Evolutionary conservation across 2,113 vertebrate genomes (phyloP), one percentile per base, ranked within the genome.

Genomic region (Polypterus senegalus): DNA sequence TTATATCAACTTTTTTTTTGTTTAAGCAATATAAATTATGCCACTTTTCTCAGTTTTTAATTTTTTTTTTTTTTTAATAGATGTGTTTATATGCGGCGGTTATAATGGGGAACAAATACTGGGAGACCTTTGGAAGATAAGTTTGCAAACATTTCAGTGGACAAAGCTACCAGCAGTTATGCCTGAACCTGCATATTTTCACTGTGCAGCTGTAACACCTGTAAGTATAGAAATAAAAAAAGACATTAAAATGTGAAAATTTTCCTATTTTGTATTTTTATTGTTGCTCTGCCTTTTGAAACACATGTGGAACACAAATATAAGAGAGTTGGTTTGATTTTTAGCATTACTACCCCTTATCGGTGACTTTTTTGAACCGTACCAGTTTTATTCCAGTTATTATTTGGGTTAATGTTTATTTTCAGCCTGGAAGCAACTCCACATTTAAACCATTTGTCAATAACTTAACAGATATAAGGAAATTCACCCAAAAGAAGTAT

Each of bases 101-200:
- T 99, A 99, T 62, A 94, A 98, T 0, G 95, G 95, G 47, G 92
- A 98, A 66, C 64, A 92, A 65, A 97, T 99, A n/a, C 75, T 97
- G 65, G 89, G 92, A 5, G 96, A 99, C 2, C 78, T 99, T 56
- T 99, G 96, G 96, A 97, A 92, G 78, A 83, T 99, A 66, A 93
- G 81, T 66, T 83, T 99, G 60, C 92, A 93, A 9, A 91, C 84
- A 1, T 97, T 97, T 70, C 92, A 97, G 70, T 99, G 96, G 96
- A 84, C 85, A 9, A 94, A 85, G 74, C 88, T 98, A 2, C 93
- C 92, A 4, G 95, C 91, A 1, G 66, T 83, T 49, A 97, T 98
- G 96, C 96, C 96, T 0, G 95, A 99, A 70, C 95, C 96, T 0
- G 94, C 92, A 6, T 99, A 99, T 75, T 99, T 99, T 73, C 94